Conservation (phyloP, 2,797 vertebrate genomes). For the Crax fasciolata region DNA sequence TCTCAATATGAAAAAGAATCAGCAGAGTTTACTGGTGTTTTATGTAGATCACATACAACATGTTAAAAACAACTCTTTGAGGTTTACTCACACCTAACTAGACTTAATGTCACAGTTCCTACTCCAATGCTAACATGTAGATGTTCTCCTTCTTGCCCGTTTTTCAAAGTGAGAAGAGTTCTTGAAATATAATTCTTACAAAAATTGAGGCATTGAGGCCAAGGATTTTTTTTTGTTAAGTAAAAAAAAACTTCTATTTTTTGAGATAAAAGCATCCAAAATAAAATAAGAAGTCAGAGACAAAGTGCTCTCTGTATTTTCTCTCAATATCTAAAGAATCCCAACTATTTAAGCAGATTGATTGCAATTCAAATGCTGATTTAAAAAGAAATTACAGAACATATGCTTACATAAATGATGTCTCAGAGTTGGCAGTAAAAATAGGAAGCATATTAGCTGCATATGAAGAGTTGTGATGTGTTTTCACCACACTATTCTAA, state of each 20-base stretch:
- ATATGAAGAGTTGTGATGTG: not conserved
- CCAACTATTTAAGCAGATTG: not conserved
- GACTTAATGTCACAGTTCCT: not conserved
- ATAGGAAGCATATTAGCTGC: not conserved
- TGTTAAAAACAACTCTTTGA: not conserved
- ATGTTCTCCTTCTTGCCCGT: not conserved
- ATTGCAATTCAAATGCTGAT: constrained; percentile 2
- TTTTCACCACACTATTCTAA: not conserved
- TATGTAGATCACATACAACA: not conserved
- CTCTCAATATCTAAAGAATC: constrained; percentile 2
- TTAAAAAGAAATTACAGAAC: constrained; percentile 32
- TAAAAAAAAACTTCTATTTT: not conserved
- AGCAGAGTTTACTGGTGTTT: not conserved
- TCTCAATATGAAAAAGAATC: not conserved
- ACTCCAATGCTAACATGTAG: not conserved
- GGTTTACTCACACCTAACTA: not conserved
- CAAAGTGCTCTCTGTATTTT: not conserved
- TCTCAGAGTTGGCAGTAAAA: not conserved
- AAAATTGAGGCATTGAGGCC: not conserved
- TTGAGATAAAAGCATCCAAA: constrained; percentile 6
- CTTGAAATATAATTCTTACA: not conserved
- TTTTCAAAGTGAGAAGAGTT: not conserved
- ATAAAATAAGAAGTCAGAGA: constrained; percentile 7
- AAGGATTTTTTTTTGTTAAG: too few species aligned
- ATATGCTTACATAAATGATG: not conserved